Base-by-base conservation (phyloP, 2,888 invertebrate species). In the Bugulina stolonifera region DNA sequence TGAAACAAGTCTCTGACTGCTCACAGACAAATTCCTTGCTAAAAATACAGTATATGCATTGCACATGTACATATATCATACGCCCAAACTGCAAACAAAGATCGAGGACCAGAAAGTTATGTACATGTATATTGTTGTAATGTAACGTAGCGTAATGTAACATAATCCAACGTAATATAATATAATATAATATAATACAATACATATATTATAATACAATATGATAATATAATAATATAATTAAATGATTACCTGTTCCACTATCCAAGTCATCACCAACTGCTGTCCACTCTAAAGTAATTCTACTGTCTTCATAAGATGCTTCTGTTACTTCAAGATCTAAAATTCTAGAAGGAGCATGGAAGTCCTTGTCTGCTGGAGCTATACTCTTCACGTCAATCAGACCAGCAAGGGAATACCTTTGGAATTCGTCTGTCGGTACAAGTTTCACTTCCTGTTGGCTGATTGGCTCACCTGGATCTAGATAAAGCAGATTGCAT, bases 221-320 rank as follows among this genome's bases (percentile, higher is more conserved):
- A n/a, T n/a, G n/a, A n/a, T n/a, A n/a, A n/a, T n/a, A n/a, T n/a
- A n/a, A n/a, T n/a, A n/a, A n/a, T n/a, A n/a, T n/a, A n/a, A n/a
- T n/a, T n/a, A n/a, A n/a, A n/a, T 43, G 43, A 35, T 43, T 43
- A 70, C 70, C 70, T 70, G 22, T 43, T 32, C 70, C 70, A 29
- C 32, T 32, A 54, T 70, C 70, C 3, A 70, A 29, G 23, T 70
- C 52, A 43, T 70, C 70, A 5, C 70, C 70, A 70, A 70, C 70
- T 43, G 70, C 70, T 2, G 70, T 70, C 52, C 43, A 70, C 70
- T 70, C 52, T 43, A 70, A 54, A 10, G 43, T 54, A 22, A 70
- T 52, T 25, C n/a, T 43, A 10, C 32, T n/a, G 3, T 70, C 32
- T 3, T 34, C 23, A 29, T 43, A 70, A 43, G 70, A 70, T 5